Conservation (phyloP, 2,888 invertebrate genomes). For the Drosophila barbarae region DNA sequence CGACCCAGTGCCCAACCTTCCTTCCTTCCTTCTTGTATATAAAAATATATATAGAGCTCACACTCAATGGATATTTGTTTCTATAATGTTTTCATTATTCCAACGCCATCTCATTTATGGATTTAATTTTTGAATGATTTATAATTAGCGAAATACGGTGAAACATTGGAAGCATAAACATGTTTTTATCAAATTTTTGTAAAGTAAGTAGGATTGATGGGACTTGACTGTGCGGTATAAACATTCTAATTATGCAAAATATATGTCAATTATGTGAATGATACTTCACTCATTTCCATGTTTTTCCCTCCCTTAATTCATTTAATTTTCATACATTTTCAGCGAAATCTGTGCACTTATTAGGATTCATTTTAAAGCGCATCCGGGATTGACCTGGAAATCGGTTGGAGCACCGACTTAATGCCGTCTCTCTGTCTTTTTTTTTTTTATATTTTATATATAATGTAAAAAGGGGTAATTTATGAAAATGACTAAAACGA, state of each 20-base stretch:
- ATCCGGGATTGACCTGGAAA: conserved; percentile 22
- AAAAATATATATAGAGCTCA: too few species aligned
- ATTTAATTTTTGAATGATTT: conserved; percentile 14
- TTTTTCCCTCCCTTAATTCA: background rate
- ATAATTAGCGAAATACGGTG: background rate
- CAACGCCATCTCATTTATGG: background rate
- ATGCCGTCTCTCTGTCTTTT: conserved; percentile 3
- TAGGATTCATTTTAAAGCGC: conserved; percentile 15
- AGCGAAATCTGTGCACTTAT: conserved; percentile 25
- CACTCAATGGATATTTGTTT: conserved; percentile 16
- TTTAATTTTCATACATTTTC: background rate
- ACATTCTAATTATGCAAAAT: conserved; percentile 3
- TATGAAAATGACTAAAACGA: conserved; percentile 75
- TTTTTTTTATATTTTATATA: background rate
- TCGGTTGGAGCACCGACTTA: conserved; percentile 3
- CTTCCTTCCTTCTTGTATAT: conserved; percentile 1
- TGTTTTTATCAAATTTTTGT: background rate
- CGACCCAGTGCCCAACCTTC: conserved; percentile 34
- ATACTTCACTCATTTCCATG: background rate
- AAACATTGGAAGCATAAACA: background rate
- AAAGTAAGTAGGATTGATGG: background rate
- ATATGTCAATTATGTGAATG: background rate
- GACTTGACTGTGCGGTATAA: background rate
- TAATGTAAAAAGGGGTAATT: conserved; percentile 60
- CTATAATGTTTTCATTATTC: conserved; percentile 43